Evolutionary conservation across 2,888 invertebrate genomes (phyloP).

Genomic region (Myathropa florea): DNA sequence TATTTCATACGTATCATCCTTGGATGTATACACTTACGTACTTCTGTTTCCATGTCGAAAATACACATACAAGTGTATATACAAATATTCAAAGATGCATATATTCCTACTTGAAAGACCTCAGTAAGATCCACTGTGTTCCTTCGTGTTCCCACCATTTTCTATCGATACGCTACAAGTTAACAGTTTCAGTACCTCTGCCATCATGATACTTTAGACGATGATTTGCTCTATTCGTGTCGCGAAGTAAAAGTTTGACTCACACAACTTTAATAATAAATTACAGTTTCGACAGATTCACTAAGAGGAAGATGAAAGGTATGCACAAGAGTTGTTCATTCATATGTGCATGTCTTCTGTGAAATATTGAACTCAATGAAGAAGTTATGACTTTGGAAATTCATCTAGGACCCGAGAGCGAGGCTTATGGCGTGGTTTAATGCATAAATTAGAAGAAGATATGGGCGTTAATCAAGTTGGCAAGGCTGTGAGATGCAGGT

Average conservation of each 20-base stretch:
- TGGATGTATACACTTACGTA: too few species aligned
- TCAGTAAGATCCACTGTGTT: neutral
- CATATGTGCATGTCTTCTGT: conserved; percentile 23
- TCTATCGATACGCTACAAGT: neutral
- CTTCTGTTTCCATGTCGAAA: neutral
- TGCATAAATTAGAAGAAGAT: neutral
- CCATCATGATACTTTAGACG: neutral
- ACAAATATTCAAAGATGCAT: neutral
- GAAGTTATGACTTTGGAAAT: conserved; percentile 64
- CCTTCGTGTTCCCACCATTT: neutral
- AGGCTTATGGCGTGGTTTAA: neutral
- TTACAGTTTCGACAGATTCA: conserved; percentile 68
- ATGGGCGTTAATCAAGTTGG: neutral
- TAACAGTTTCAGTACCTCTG: neutral
- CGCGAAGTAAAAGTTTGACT: neutral
- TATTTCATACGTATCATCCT: too few species aligned
- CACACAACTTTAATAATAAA: conserved; percentile 60
- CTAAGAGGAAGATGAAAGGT: conserved; percentile 42
- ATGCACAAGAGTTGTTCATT: neutral
- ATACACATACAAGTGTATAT: neutral
- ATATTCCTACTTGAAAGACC: neutral
- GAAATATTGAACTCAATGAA: conserved; percentile 61
- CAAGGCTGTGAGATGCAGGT: neutral
- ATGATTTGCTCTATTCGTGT: neutral
- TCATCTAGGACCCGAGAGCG: conserved; percentile 37